Evolutionary conservation across 2,797 vertebrate genomes (phyloP).

Genomic region (Australoheros facetus): DNA sequence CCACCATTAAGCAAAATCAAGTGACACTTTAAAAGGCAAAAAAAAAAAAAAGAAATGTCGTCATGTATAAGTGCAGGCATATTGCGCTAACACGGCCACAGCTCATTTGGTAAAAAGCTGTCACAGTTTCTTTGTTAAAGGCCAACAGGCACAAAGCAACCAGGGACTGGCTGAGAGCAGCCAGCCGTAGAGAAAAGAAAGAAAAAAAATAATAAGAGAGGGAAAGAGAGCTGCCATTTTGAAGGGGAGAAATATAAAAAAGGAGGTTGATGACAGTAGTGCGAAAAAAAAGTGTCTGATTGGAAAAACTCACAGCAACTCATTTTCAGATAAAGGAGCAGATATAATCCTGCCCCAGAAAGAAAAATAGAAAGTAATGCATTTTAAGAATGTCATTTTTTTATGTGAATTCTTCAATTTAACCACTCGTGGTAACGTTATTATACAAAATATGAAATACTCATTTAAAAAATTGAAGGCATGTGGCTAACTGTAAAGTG

Average conservation of each 20-base stretch:
- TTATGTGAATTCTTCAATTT: not conserved
- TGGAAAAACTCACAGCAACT: slow-evolving; percentile 17
- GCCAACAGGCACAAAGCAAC: slow-evolving; percentile 49
- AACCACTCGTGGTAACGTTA: not conserved
- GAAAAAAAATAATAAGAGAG: not conserved
- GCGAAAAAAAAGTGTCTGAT: slow-evolving; percentile 5
- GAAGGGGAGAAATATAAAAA: not conserved
- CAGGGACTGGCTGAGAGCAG: slow-evolving; percentile 40
- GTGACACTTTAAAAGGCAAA: slow-evolving; percentile 10
- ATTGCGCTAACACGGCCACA: slow-evolving; percentile 14
- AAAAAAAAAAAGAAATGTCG: slow-evolving; percentile 9
- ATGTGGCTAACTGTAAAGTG: not conserved
- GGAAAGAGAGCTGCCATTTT: slow-evolving; percentile 50
- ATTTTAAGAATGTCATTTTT: not conserved
- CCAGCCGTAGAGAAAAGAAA: slow-evolving; percentile 23
- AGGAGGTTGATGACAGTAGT: not conserved
- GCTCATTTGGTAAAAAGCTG: slow-evolving; percentile 56
- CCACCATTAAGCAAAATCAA: not conserved
- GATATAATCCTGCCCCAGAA: not conserved
- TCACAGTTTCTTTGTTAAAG: slow-evolving; percentile 60
- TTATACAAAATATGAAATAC: not conserved
- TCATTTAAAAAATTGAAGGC: not conserved
- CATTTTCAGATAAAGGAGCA: not conserved
- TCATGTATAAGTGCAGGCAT: slow-evolving; percentile 13
- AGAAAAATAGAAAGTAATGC: not conserved